These are phyloP conservation scores for Cynodonichthys magdalenae DNA, from an alignment of 2,797 vertebrate genomes.

Conservation along the genomic window DNA sequence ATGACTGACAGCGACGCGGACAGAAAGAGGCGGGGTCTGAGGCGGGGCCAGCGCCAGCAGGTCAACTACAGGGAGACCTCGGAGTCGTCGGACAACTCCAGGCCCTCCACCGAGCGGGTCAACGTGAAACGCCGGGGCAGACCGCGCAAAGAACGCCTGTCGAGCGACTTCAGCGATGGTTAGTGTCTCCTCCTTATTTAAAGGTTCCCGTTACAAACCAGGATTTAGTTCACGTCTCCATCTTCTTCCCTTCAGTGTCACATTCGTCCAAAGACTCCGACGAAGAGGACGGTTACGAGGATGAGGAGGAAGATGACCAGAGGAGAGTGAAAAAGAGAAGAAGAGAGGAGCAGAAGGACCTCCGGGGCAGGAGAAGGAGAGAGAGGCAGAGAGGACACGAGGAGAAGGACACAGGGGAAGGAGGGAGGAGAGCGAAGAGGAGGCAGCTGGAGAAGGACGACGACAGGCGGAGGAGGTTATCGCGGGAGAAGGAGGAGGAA, in stretches of 20 bases:
- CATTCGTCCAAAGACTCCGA: conserved; percentile 78
- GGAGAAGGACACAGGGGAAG: conserved; percentile 55
- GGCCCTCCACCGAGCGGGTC: conserved; percentile 69
- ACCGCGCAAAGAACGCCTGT: conserved; percentile 85
- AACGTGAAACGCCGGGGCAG: conserved; percentile 76
- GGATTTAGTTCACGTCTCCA: no score
- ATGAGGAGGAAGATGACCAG: conserved; percentile 74
- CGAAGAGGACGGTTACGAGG: conserved; percentile 78
- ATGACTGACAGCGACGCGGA: conserved; percentile 89
- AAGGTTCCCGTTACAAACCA: no score
- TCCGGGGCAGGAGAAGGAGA: conserved; percentile 18
- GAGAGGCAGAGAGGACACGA: conserved; percentile 44
- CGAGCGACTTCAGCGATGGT: conserved; percentile 95
- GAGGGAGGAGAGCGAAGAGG: conserved; percentile 50
- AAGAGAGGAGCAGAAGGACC: conserved; percentile 47
- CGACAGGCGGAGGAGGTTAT: conserved; percentile 40
- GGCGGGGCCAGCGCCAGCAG: conserved; percentile 90
- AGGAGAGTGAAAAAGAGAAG: conserved; percentile 66
- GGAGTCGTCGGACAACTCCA: conserved; percentile 89
- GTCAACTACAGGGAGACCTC: conserved; percentile 98
- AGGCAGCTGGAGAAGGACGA: conserved; percentile 54
- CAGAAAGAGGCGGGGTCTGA: conserved; percentile 87
- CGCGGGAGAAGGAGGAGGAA: conserved; percentile 52
- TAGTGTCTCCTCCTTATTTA: conserved; percentile 32
- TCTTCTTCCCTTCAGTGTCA: conserved; percentile 36